Evolutionary conservation across 2,797 vertebrate species (phyloP).

Genomic region (Acrossocheilus fasciatus): DNA sequence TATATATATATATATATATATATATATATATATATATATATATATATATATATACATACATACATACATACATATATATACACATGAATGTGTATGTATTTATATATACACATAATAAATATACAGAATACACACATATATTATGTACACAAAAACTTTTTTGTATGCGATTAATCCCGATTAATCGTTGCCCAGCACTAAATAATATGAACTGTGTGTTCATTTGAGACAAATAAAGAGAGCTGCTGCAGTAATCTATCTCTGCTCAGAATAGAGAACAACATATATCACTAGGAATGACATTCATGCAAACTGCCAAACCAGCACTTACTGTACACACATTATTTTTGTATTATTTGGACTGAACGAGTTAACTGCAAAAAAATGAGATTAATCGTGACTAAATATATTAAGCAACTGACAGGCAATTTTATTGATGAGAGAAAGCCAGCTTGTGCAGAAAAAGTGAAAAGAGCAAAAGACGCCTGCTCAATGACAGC

Average conservation of each 20-base stretch:
- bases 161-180: background rate
- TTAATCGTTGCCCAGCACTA: background rate
- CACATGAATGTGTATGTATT: too few species aligned
- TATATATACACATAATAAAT: too few species aligned
- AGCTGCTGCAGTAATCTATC: too few species aligned
- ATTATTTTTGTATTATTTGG: background rate
- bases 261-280: background rate
- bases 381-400: background rate
- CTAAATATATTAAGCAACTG: background rate
- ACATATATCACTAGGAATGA: background rate
- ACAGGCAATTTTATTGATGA: background rate
- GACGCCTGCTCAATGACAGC: conserved; percentile 75
- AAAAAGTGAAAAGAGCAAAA: conserved; percentile 60
- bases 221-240: too few species aligned
- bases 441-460: conserved; percentile 45
- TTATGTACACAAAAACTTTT: too few species aligned
- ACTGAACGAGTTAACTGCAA: background rate
- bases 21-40: too few species aligned
- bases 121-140: too few species aligned
- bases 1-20: too few species aligned
- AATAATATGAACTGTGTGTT: too few species aligned
- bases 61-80: too few species aligned
- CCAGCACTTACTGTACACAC: background rate
- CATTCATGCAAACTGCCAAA: background rate
- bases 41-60: too few species aligned